These are phyloP conservation scores for Bursaphelenchus okinawaensis DNA, from an alignment of 2,888 invertebrate genomes.

Conservation along the genomic window DNA sequence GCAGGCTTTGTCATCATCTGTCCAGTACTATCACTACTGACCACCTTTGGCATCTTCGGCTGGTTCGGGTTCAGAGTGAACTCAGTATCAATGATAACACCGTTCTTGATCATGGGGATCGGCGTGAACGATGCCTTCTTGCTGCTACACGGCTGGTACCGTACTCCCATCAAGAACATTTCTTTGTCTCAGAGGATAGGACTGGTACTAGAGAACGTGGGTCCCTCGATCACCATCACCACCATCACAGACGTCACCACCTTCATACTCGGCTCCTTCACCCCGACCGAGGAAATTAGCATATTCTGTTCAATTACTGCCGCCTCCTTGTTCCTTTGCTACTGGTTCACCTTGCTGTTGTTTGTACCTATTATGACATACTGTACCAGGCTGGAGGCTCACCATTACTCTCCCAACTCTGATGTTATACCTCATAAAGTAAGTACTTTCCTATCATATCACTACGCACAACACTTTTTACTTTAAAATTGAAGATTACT, in stretches of 20 bases:
- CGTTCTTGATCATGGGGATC: slow-evolving; percentile 49
- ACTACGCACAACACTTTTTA: too few relatives aligned
- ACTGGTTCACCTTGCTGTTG: slow-evolving; percentile 49
- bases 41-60: slow-evolving; percentile 47
- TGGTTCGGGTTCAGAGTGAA: slow-evolving; percentile 47
- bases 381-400: slow-evolving; percentile 5
- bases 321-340: slow-evolving; percentile 51
- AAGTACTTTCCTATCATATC: too few relatives aligned
- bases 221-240: slow-evolving; percentile 57
- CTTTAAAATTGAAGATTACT: too few relatives aligned
- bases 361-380: slow-evolving; percentile 36
- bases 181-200: slow-evolving; percentile 23
- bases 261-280: slow-evolving; percentile 50
- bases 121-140: slow-evolving; percentile 56
- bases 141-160: slow-evolving; percentile 46
- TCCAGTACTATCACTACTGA: slow-evolving; percentile 45
- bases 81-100: slow-evolving; percentile 53
- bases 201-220: slow-evolving; percentile 40
- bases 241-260: slow-evolving; percentile 53
- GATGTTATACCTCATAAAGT: background rate
- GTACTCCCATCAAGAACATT: slow-evolving; percentile 18
- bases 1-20: slow-evolving; percentile 43
- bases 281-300: slow-evolving; percentile 55
- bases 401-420: background rate
- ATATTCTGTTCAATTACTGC: slow-evolving; percentile 55